These are phyloP conservation scores for Epizoanthus scotinus DNA, from an alignment of 92 coral and sea anemone genomes.

Conservation along the genomic window DNA sequence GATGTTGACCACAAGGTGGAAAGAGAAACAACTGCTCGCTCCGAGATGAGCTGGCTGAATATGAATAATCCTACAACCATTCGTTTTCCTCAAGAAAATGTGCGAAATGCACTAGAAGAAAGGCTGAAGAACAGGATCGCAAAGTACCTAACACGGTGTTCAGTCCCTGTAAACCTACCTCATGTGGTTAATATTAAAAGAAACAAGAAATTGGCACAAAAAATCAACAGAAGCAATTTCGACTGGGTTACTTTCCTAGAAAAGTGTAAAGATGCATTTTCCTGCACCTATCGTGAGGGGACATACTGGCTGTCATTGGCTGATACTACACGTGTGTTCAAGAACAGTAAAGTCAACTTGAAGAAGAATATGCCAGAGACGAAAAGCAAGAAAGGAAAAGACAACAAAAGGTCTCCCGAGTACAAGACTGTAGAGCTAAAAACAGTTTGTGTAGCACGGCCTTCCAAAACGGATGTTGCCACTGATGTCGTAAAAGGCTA, in stretches of 20 bases:
- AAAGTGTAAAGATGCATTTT: not conserved
- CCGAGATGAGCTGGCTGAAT: not conserved
- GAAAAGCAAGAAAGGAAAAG: no score
- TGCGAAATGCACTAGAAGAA: slow-evolving; percentile 1
- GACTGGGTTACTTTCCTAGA: slow-evolving; percentile 6
- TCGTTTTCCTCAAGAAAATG: not conserved
- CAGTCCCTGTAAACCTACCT: slow-evolving; percentile 12
- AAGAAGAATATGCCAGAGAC: no score
- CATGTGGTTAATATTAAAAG: not conserved
- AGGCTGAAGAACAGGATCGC: not conserved
- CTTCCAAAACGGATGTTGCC: no score
- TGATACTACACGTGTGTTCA: not conserved
- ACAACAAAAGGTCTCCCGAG: no score
- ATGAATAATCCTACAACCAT: not conserved
- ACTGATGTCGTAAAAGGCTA: no score
- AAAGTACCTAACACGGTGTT: not conserved
- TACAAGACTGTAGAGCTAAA: no score
- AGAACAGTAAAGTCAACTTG: not conserved
- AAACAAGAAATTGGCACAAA: not conserved
- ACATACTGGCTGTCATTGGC: not conserved
- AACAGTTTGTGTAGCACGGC: no score
- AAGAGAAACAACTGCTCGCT: not conserved
- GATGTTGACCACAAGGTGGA: not conserved
- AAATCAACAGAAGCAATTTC: not conserved
- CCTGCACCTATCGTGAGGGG: slow-evolving; percentile 4